These are phyloP conservation scores for Pteropus rufus DNA, from an alignment of 2,797 vertebrate genomes.

Conservation along the genomic window DNA sequence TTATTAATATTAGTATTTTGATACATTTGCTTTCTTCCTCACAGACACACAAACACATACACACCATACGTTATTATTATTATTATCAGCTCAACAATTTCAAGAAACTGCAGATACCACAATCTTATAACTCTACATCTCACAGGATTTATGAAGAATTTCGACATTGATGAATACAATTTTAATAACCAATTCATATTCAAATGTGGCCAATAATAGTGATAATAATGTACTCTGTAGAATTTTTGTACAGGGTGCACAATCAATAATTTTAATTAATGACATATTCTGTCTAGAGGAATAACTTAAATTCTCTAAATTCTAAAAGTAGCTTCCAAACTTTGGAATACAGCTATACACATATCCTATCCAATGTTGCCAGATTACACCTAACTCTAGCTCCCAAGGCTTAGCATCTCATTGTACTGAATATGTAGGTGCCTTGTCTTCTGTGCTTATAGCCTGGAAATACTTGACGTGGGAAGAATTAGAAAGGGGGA, in stretches of 20 bases:
- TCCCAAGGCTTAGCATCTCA: background rate
- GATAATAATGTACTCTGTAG: background rate
- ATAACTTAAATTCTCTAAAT: background rate
- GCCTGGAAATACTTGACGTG: too few species aligned
- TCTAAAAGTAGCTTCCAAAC: background rate
- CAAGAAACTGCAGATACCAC: background rate
- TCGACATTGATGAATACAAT: background rate
- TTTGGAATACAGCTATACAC: background rate
- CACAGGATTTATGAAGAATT: background rate
- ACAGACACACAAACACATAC: background rate
- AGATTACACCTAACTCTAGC: background rate
- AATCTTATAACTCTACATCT: background rate
- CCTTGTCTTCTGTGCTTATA: background rate
- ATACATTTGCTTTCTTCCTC: background rate
- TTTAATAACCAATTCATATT: background rate
- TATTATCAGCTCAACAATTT: background rate
- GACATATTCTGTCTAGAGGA: background rate
- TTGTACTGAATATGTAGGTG: accelerated
- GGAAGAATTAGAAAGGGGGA: background rate
- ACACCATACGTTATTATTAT: background rate
- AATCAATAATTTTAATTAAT: background rate
- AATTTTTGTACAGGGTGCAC: background rate
- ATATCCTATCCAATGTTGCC: background rate
- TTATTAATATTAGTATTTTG: background rate
- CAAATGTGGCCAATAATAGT: background rate